Evolutionary conservation across 2,888 invertebrate genomes (phyloP).

Genomic region (Morpho achilles): DNA sequence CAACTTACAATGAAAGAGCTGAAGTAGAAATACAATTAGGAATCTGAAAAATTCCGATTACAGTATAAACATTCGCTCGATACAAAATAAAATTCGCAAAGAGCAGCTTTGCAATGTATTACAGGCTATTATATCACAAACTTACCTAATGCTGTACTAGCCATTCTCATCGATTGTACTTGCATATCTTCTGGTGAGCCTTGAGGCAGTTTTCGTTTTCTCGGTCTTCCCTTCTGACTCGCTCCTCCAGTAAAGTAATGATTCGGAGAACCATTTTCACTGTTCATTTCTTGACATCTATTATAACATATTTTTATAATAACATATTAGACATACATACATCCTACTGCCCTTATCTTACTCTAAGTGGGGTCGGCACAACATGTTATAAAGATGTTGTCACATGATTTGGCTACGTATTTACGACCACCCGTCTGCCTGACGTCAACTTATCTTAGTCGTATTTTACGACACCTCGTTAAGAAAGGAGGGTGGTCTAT

Average conservation of each 20-base stretch:
- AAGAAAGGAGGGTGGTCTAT: too few relatives aligned
- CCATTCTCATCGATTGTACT: conserved; percentile 83
- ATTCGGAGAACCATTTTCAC: conserved; percentile 80
- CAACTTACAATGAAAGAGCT: conserved; percentile 6
- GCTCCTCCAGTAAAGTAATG: conserved; percentile 82
- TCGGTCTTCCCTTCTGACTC: conserved; percentile 87
- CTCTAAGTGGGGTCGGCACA: too few relatives aligned
- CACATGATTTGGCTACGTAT: too few relatives aligned
- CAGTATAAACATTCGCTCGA: conserved; percentile 38
- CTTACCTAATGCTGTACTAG: conserved; percentile 84
- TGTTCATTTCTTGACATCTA: conserved; percentile 66
- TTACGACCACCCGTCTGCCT: too few relatives aligned
- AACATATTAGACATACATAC: too few relatives aligned
- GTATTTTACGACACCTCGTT: too few relatives aligned
- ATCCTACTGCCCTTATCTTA: too few relatives aligned
- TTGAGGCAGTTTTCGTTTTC: conserved; percentile 85
- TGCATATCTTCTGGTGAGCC: conserved; percentile 81
- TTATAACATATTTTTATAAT: neutral
- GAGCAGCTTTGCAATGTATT: conserved; percentile 12
- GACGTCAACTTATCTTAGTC: too few relatives aligned
- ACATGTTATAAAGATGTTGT: too few relatives aligned
- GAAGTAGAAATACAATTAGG: conserved; percentile 31
- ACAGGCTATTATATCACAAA: conserved; percentile 13
- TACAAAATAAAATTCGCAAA: conserved; percentile 28
- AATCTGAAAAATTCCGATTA: conserved; percentile 33